phyloP scores from a whole-genome alignment of 2,888 invertebrate species.

The Sesia apiformis region DNA sequence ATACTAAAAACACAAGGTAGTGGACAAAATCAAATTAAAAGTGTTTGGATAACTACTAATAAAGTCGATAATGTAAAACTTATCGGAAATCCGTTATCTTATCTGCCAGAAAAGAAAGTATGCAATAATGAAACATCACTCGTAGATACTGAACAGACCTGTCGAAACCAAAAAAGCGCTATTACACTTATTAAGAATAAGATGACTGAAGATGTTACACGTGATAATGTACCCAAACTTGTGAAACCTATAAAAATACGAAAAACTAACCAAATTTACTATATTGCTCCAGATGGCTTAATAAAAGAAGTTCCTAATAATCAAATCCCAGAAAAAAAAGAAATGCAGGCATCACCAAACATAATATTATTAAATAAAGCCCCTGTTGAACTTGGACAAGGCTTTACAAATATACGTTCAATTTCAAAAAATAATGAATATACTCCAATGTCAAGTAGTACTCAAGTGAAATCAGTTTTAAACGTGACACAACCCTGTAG shows the following conservation, averaged over 20 bases:
- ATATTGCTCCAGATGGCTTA: slow-evolving; percentile 27
- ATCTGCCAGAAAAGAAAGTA: slow-evolving; percentile 25
- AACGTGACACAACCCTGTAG: background rate
- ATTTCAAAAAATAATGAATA: background rate
- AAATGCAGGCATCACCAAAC: background rate
- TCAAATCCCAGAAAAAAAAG: background rate
- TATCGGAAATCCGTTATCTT: slow-evolving; percentile 51
- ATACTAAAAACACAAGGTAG: slow-evolving; percentile 33
- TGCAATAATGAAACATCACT: slow-evolving; percentile 15
- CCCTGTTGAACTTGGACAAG: background rate
- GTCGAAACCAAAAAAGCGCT: slow-evolving; percentile 1
- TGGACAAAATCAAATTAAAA: slow-evolving; percentile 32
- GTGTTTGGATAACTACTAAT: slow-evolving; percentile 54
- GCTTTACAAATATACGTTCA: background rate
- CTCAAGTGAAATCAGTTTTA: slow-evolving; percentile 17
- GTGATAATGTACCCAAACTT: slow-evolving; percentile 13
- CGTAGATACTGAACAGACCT: slow-evolving; percentile 12
- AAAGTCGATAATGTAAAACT: slow-evolving; percentile 51
- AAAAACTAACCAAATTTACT: slow-evolving; percentile 45
- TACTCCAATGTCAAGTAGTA: background rate
- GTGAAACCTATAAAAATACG: slow-evolving; percentile 55
- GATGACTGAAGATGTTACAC: slow-evolving; percentile 7
- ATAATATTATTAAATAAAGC: background rate
- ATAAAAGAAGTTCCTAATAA: slow-evolving; percentile 14
- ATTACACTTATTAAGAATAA: background rate